Conservation (phyloP, 2,888 invertebrate species). For the Argyresthia goedartella region DNA sequence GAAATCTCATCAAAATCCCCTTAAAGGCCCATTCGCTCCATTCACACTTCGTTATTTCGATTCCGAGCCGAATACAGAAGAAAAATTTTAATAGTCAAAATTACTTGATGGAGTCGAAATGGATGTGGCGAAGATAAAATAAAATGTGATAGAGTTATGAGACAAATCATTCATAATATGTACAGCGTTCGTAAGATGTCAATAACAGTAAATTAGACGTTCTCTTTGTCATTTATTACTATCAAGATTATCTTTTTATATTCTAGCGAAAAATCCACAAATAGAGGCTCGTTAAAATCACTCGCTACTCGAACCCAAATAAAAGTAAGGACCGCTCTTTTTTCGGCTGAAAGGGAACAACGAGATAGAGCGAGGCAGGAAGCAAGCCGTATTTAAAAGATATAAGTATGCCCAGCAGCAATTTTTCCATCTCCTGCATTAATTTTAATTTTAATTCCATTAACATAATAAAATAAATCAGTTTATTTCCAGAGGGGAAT, state of each 20-base stretch:
- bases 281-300: constrained; percentile 62
- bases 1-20: not conserved
- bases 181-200: constrained; percentile 15
- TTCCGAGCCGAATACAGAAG: not conserved
- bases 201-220: constrained; percentile 32
- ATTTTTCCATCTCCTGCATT: constrained; percentile 41
- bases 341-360: constrained; percentile 31
- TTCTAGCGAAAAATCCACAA: constrained; percentile 34
- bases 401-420: constrained; percentile 38
- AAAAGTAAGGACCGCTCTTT: constrained; percentile 39
- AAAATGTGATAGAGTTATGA: not conserved
- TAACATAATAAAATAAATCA: constrained; percentile 49
- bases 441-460: constrained; percentile 51
- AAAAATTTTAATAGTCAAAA: not conserved
- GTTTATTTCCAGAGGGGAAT: constrained; percentile 20
- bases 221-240: constrained; percentile 57
- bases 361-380: constrained; percentile 29
- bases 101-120: not conserved
- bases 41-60: not conserved
- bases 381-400: constrained; percentile 48
- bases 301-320: constrained; percentile 44
- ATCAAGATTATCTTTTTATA: constrained; percentile 40
- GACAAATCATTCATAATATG: constrained; percentile 15
- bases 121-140: not conserved
- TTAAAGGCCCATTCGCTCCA: not conserved